These are phyloP conservation scores for Cephus pygmeus DNA, from an alignment of 2,888 invertebrate genomes.

Conservation along the genomic window DNA sequence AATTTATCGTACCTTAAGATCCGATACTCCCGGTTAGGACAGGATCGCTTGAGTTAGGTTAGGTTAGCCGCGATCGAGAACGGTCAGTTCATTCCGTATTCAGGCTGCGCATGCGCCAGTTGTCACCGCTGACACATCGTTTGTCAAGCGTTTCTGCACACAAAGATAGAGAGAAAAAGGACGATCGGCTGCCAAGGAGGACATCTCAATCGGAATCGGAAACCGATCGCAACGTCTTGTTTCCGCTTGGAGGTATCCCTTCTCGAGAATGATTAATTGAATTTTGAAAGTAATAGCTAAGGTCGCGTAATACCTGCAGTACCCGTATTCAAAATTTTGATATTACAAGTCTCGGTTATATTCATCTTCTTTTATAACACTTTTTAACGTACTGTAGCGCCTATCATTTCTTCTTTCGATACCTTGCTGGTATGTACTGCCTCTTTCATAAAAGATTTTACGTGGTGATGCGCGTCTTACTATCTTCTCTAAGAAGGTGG, in stretches of 20 bases:
- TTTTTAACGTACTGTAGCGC: neutral
- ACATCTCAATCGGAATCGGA: conserved; percentile 58
- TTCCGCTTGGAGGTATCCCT: conserved; percentile 21
- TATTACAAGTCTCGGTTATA: neutral
- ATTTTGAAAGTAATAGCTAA: neutral
- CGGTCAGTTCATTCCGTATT: conserved; percentile 61
- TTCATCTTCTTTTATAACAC: neutral
- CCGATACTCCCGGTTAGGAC: neutral
- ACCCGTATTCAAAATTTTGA: neutral
- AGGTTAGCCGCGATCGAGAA: neutral
- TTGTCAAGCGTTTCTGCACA: conserved; percentile 63
- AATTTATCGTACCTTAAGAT: neutral
- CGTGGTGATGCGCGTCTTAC: conserved; percentile 53
- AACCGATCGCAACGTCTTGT: conserved; percentile 50
- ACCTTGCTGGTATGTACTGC: conserved; percentile 37
- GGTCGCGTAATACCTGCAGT: neutral
- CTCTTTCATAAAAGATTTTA: conserved; percentile 58
- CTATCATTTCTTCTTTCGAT: neutral
- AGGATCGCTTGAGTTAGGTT: neutral
- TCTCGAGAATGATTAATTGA: neutral
- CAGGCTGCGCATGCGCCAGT: conserved; percentile 65
- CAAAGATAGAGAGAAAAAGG: conserved; percentile 43
- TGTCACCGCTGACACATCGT: conserved; percentile 66
- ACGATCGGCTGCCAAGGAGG: conserved; percentile 38
- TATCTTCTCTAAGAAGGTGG: conserved; percentile 58